Evolutionary conservation across 2,113 vertebrate species (phyloP).

Genomic region (Amazona vittata): DNA sequence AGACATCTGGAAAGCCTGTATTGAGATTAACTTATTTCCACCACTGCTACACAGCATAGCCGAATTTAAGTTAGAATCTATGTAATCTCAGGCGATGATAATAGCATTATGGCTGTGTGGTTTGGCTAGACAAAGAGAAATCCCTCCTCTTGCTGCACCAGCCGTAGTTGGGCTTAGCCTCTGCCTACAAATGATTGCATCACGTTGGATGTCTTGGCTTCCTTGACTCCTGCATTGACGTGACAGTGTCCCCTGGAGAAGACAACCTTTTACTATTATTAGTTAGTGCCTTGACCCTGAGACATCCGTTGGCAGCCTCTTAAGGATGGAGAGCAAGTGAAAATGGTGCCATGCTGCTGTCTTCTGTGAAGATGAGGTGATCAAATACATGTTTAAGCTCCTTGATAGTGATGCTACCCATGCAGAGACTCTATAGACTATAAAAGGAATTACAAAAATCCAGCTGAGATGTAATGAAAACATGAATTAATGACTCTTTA

Average conservation of each 20-base stretch:
- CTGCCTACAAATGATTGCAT: neutral
- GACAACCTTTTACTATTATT: neutral
- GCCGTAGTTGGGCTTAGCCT: neutral
- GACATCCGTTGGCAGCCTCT: neutral
- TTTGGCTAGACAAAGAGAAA: neutral
- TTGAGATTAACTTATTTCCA: neutral
- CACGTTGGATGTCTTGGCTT: neutral
- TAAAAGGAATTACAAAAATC: neutral
- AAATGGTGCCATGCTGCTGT: neutral
- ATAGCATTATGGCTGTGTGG: neutral
- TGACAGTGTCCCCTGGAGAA: neutral
- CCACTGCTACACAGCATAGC: neutral
- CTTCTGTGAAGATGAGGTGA: fast-evolving
- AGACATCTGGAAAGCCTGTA: neutral
- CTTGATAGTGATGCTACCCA: neutral
- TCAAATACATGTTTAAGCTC: neutral
- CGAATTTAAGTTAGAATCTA: neutral
- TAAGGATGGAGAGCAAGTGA: neutral
- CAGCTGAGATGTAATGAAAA: neutral
- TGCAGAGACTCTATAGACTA: neutral
- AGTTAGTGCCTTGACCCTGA: neutral
- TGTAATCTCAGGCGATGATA: neutral
- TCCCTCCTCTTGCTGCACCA: neutral
- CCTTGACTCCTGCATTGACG: neutral
- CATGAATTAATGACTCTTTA: neutral